phyloP scores from a whole-genome alignment of 2,113 vertebrate genomes.

The Camelus bactrianus region DNA sequence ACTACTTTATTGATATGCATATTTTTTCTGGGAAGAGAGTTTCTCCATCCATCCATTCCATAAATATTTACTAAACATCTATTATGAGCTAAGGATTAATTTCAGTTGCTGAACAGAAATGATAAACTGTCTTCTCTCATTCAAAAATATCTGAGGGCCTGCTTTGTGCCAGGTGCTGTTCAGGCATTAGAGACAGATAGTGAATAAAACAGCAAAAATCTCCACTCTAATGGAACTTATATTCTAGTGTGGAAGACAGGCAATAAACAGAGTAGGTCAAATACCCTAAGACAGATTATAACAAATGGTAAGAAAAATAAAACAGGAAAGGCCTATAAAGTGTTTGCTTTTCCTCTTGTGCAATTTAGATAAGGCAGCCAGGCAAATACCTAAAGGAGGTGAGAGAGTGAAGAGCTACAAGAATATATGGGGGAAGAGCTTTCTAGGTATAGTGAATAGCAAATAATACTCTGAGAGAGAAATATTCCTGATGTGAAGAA shows the following conservation, averaged over 20 bases:
- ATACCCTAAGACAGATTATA: not conserved
- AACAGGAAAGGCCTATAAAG: not conserved
- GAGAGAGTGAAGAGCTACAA: not conserved
- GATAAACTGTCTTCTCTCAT: not conserved
- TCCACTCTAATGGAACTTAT: not conserved
- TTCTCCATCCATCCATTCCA: not conserved
- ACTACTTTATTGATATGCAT: not conserved
- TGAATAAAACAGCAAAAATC: not conserved
- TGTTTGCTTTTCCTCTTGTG: not conserved
- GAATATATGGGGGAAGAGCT: not conserved
- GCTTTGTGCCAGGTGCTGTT: not conserved
- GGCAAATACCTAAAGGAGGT: not conserved
- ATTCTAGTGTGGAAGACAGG: not conserved
- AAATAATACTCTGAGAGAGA: not conserved
- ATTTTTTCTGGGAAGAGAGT: not conserved
- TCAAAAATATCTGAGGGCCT: not conserved
- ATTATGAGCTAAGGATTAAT: not conserved
- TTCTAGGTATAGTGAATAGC: not conserved
- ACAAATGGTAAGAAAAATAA: slow-evolving; percentile 33
- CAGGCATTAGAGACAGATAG: not conserved
- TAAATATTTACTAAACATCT: not conserved
- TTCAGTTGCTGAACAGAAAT: slow-evolving; percentile 22
- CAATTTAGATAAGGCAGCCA: not conserved
- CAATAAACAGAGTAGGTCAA: not conserved
- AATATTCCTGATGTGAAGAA: not conserved